Base-by-base conservation (phyloP, 1,140 invertebrate genomes). In the Archivesica marissinica region DNA sequence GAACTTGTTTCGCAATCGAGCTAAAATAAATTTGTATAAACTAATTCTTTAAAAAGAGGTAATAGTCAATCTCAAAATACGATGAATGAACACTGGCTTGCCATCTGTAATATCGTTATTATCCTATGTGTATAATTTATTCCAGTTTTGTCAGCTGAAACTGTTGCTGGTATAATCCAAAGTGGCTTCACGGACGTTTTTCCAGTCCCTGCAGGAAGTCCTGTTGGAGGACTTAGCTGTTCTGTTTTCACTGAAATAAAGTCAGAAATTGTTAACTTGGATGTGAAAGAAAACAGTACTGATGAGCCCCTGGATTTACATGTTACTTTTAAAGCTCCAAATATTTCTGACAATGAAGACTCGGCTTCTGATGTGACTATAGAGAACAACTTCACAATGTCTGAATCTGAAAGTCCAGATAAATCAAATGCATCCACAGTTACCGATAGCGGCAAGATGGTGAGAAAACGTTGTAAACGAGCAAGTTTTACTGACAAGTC, bases 151-250 rank as follows among this genome's bases (percentile, higher is more conserved):
- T 1, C n/a, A 30, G 68, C 28, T 44, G 68, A 72, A 15, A 44
- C 9, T 30, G 68, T 72, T 7, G 9, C 44, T 33, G 41, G 33
- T 20, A 41, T 70, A 6, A 72, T 72, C 30, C 44, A 72, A 25
- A 47, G 41, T 52, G 41, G 68, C 20, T 72, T 30, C 15, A 72
- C 68, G 6, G 44, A 72, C 33, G 9, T 72, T 13, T 72, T 72
- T 72, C 25, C 44, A 64, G 7, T 13, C n/a, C 2, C n/a, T 1
- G 28, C 20, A 3, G 28, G 1, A 4, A 28, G 41, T 50, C 7
- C 50, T 28, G 25, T 33, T 30, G 39, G 25, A 3, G 35, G 3
- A 9, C 11, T 28, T 47, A 9, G 13, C 20, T 13, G 50, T 6
- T 30, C 68, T 17, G 39, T 38, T 1, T 70, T 41, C 33, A 17